phyloP scores from a whole-genome alignment of 1,140 invertebrate genomes.

The Cydia splendana region DNA sequence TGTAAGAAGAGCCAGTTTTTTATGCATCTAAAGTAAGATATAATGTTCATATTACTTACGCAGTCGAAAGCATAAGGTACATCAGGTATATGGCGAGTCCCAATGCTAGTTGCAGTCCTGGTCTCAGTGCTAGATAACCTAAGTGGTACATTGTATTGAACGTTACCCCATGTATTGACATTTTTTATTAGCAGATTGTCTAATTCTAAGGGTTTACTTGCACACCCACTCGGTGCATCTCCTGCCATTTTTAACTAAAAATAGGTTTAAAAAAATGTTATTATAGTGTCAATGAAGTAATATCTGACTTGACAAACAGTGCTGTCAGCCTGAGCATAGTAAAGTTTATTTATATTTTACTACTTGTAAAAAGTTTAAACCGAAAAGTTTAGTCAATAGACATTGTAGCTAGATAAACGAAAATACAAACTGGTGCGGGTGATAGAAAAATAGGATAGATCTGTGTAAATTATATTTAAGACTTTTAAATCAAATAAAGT shows the following conservation, averaged over 20 bases:
- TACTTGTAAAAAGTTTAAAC: too few relatives aligned
- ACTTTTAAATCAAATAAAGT: too few relatives aligned
- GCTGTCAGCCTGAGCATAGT: not conserved
- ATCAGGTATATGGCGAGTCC: conserved; percentile 66
- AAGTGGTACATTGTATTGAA: conserved; percentile 74
- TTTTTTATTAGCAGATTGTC: conserved; percentile 69
- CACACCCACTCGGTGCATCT: conserved; percentile 47
- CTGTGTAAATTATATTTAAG: too few relatives aligned
- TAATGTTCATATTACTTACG: conserved; percentile 54
- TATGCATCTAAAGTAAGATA: too few relatives aligned
- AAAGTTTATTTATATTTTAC: too few relatives aligned
- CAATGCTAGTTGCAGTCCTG: conserved; percentile 61
- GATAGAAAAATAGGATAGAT: too few relatives aligned
- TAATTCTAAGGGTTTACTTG: conserved; percentile 39
- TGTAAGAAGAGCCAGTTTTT: too few relatives aligned
- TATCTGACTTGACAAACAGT: not conserved
- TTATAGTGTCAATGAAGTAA: not conserved
- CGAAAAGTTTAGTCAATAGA: too few relatives aligned
- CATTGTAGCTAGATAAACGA: too few relatives aligned
- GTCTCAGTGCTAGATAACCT: conserved; percentile 69
- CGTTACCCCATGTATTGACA: conserved; percentile 74
- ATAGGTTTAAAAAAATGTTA: conserved; percentile 36
- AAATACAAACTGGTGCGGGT: too few relatives aligned
- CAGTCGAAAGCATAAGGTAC: conserved; percentile 66
- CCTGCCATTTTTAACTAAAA: conserved; percentile 45